Conservation (phyloP, 2,888 invertebrate species). For the Drosophila buzzatii region DNA sequence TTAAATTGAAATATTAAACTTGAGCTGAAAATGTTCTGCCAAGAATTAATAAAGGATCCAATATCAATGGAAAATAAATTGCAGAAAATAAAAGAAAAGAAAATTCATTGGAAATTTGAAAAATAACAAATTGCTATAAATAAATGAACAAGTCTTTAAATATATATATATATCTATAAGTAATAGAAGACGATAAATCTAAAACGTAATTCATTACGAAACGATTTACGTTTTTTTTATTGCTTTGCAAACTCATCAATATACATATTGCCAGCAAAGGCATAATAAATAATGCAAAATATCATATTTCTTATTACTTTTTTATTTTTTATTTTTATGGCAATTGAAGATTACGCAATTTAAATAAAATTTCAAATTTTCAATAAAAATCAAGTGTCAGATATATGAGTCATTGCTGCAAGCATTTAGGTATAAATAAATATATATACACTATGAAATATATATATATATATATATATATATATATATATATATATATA, state of each 20-base stretch:
- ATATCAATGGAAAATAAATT: neutral
- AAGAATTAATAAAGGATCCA: neutral
- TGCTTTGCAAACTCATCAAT: neutral
- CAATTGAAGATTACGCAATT: neutral
- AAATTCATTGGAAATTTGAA: neutral
- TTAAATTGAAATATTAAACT: neutral
- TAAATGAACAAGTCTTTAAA: neutral
- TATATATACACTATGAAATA: neutral
- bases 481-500: no score
- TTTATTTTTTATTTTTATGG: neutral
- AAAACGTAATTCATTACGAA: neutral
- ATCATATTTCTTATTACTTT: conserved; percentile 1
- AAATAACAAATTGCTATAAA: neutral
- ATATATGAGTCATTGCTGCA: neutral
- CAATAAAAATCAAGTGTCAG: neutral
- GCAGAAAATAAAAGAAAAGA: neutral
- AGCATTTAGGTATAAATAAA: neutral
- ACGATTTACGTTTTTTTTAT: conserved; percentile 4
- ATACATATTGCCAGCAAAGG: neutral
- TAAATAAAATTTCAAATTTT: neutral
- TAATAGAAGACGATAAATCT: neutral
- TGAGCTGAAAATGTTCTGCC: neutral
- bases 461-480: neutral
- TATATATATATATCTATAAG: neutral
- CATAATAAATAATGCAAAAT: neutral